phyloP scores from a whole-genome alignment of 2,888 invertebrate genomes.

The Penaeus monodon region DNA sequence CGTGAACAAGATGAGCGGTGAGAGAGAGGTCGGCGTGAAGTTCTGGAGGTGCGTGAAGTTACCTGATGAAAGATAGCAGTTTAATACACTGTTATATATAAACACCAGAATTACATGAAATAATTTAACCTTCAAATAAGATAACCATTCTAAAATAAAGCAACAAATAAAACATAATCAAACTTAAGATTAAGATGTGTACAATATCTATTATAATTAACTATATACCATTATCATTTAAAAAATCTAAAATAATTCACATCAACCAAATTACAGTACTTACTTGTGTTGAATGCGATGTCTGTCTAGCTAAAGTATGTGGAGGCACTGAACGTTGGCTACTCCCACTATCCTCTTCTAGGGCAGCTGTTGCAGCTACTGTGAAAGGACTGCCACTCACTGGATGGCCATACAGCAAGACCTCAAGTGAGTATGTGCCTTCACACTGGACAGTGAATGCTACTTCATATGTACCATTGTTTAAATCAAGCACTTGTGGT shows the following conservation, averaged over 20 bases:
- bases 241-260: neutral
- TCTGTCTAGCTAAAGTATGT: constrained; percentile 45
- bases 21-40: constrained; percentile 49
- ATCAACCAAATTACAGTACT: neutral
- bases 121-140: neutral
- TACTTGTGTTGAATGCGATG: constrained; percentile 61
- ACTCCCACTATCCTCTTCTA: constrained; percentile 66
- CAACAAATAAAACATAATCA: neutral
- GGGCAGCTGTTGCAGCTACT: constrained; percentile 34
- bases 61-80: neutral
- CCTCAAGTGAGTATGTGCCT: constrained; percentile 69
- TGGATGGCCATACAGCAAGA: constrained; percentile 70
- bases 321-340: constrained; percentile 46
- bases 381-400: constrained; percentile 71
- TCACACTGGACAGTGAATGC: constrained; percentile 69
- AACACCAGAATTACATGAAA: neutral
- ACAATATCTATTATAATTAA: neutral
- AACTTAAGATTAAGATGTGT: neutral
- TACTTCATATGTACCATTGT: constrained; percentile 70
- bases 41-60: constrained; percentile 46
- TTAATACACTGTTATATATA: neutral
- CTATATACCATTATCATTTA: neutral
- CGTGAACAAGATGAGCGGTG: constrained; percentile 64
- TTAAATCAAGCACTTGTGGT: constrained; percentile 67
- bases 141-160: neutral